Base-by-base conservation (phyloP, 1,140 invertebrate genomes). In the Leptinotarsa defecta region DNA sequence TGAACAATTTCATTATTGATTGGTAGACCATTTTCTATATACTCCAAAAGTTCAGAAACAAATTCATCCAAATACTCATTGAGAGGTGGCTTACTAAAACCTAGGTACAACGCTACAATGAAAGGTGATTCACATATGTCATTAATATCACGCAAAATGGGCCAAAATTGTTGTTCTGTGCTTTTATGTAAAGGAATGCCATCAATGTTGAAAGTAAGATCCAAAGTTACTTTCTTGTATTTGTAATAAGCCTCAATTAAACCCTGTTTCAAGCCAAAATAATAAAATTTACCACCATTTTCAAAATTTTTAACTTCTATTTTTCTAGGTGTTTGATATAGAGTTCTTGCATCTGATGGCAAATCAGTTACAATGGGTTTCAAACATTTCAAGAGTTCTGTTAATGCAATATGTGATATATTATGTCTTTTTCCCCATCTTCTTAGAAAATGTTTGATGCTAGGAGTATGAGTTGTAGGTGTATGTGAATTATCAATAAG, bases 171-270 rank as follows among this genome's bases (percentile, higher is more conserved):
- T 6, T 27, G 22, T 15, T 73, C 48, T 13, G 73, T 76, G 34
- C 76, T 78, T 64, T 68, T 27, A 68, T 52, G 72, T 34, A 79
- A 27, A 3, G 76, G 78, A 11, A 76, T 15, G 4, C 76, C 76
- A 74, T 79, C 78, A 19, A 76, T 73, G 62, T 78, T 78, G 24
- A 77, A 64, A 75, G 8, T 24, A 43, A 75, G 22, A 19, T 76
- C 27, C 27, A 34, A 34, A 34, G 27, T 34, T 34, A 20, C 49
- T 67, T 27, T 52, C 48, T 49, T 27, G 20, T 22, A 24, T 43
- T 49, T 71, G n/a, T 43, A 48, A 48, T 71, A 68, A 71, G 27
- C 27, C 27, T 34, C 27, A 48, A 62, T 48, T 19, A 77, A 34
- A 65, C 68, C n/a, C 24, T 77, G 13, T 69, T 68, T 48, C 27